These are phyloP conservation scores for Drepanosiphum platanoidis DNA, from an alignment of 2,888 invertebrate species.

Conservation along the genomic window DNA sequence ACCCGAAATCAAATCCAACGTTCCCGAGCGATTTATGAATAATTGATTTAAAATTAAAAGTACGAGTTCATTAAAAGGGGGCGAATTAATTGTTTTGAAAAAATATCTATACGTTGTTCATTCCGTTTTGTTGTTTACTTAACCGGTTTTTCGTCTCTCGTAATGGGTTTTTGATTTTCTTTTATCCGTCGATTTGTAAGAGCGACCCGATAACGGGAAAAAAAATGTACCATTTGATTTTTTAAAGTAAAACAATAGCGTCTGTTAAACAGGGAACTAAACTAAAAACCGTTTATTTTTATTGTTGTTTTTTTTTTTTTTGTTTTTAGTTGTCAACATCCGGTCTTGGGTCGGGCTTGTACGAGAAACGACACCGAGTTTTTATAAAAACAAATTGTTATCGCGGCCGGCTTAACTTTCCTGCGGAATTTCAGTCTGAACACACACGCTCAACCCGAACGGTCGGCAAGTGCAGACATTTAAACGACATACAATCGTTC, in stretches of 20 bases:
- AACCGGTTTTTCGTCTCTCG: not conserved
- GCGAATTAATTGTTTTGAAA: not conserved
- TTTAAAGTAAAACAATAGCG: not conserved
- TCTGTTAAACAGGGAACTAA: slow-evolving; percentile 9
- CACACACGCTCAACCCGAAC: not conserved
- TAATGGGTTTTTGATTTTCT: not conserved
- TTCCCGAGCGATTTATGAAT: not conserved
- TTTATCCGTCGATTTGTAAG: not conserved
- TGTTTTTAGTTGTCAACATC: slow-evolving; percentile 25
- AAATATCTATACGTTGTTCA: no score
- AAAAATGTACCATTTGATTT: not conserved
- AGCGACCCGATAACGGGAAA: not conserved
- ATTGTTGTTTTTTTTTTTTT: slow-evolving; percentile 12
- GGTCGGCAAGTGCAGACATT: not conserved
- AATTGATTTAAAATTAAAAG: not conserved
- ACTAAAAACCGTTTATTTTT: slow-evolving; percentile 33
- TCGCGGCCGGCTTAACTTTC: slow-evolving; percentile 8
- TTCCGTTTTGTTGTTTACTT: not conserved
- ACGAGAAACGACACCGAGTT: slow-evolving; percentile 24
- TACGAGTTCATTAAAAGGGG: not conserved
- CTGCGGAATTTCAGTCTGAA: slow-evolving; percentile 5
- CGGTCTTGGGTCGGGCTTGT: not conserved
- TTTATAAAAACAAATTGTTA: slow-evolving; percentile 44
- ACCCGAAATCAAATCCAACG: not conserved
- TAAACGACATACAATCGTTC: no score